phyloP scores from a whole-genome alignment of 2,113 vertebrate species.

The Sinocyclocheilus anophthalmus region DNA sequence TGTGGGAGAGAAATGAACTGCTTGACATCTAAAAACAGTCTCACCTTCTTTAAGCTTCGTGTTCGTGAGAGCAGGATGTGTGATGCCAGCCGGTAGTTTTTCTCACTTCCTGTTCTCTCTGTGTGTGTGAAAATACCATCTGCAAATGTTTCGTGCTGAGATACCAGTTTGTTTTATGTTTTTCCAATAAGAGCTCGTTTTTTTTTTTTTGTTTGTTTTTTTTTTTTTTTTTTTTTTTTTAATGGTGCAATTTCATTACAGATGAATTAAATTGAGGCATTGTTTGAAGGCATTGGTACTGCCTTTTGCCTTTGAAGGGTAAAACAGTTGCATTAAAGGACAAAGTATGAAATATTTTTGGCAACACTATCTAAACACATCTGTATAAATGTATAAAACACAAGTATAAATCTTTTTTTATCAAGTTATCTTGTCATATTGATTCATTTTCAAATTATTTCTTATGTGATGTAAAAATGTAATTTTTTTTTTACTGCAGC shows the following conservation, averaged over 20 bases:
- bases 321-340: background rate
- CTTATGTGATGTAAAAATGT: too few species aligned
- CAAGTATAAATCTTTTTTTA: too few species aligned
- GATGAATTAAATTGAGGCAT: background rate
- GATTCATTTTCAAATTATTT: too few species aligned
- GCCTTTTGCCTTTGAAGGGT: background rate
- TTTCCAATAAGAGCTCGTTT: background rate
- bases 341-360: too few species aligned
- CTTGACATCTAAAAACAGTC: background rate
- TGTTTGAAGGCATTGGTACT: background rate
- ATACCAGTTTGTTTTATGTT: background rate
- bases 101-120: constrained; percentile 43
- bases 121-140: constrained; percentile 13
- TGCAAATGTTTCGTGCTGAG: background rate
- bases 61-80: constrained; percentile 26
- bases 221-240: too few species aligned
- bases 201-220: too few species aligned
- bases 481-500: too few species aligned
- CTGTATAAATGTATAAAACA: too few species aligned
- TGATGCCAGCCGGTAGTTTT: constrained; percentile 33
- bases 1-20: background rate
- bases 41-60: background rate
- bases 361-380: too few species aligned
- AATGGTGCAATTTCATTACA: too few species aligned
- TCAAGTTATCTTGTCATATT: too few species aligned